Evolutionary conservation across 2,888 invertebrate genomes (phyloP).

Genomic region (Xanthia icteritia): DNA sequence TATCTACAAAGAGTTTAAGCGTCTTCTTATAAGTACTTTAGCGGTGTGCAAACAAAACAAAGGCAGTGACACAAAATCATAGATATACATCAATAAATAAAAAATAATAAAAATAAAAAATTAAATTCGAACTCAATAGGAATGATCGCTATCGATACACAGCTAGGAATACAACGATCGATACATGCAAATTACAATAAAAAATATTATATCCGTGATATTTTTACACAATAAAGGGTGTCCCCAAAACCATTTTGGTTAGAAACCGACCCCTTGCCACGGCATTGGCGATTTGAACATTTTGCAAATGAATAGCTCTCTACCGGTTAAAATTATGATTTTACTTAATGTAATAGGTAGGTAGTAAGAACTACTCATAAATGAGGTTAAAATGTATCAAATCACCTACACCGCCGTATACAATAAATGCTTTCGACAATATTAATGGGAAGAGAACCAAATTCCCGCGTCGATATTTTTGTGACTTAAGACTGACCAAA

Average conservation of each 20-base stretch:
- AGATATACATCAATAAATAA: conserved; percentile 67
- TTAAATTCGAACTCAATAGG: conserved; percentile 87
- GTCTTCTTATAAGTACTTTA: conserved; percentile 59
- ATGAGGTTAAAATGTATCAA: conserved; percentile 53
- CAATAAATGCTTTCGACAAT: conserved; percentile 80
- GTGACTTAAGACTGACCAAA: conserved; percentile 46
- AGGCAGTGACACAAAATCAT: conserved; percentile 72
- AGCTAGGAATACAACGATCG: conserved; percentile 77
- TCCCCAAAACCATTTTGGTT: conserved; percentile 80
- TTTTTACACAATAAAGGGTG: conserved; percentile 68
- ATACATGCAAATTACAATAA: conserved; percentile 77
- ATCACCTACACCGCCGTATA: conserved; percentile 73
- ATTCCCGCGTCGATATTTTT: conserved; percentile 70
- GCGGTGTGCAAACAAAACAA: conserved; percentile 67
- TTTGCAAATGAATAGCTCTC: conserved; percentile 10
- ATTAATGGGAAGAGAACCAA: conserved; percentile 74
- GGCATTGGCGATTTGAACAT: conserved; percentile 67
- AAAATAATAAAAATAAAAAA: conserved; percentile 67
- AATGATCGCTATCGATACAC: conserved; percentile 81
- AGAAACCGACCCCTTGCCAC: conserved; percentile 76
- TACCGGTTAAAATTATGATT: conserved; percentile 11
- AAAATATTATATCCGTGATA: conserved; percentile 63
- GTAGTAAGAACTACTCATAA: conserved; percentile 12
- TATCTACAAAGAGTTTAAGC: conserved; percentile 6
- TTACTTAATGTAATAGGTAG: conserved; percentile 12